Percentiles rank a stretch among this genome's conserved stretches.
Evolutionary conservation across 2,888 invertebrate genomes (phyloP).

Genomic region (Reticulitermes lucifugus): DNA sequence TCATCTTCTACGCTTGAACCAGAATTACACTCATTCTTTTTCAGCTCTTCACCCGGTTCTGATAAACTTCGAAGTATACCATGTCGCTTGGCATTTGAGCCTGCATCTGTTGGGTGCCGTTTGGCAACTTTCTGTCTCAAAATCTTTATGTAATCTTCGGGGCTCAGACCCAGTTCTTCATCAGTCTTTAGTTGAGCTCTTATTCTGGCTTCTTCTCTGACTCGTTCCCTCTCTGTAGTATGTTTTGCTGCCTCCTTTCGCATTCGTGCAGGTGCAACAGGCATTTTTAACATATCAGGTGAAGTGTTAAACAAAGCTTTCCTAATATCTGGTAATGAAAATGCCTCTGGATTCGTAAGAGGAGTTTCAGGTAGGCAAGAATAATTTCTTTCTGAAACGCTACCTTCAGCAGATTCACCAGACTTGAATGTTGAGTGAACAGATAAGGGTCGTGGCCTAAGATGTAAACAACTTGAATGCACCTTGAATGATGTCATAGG

Average conservation of each 20-base stretch:
- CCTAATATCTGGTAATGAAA: slow-evolving; percentile 64
- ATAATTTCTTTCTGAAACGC: slow-evolving; percentile 17
- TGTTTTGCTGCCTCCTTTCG: slow-evolving; percentile 65
- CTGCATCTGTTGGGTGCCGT: slow-evolving; percentile 17
- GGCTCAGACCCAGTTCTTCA: slow-evolving; percentile 78
- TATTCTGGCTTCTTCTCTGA: slow-evolving; percentile 71
- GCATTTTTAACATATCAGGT: slow-evolving; percentile 65
- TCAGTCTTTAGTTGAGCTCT: slow-evolving; percentile 77
- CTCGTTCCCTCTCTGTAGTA: slow-evolving; percentile 71
- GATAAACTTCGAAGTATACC: slow-evolving; percentile 39
- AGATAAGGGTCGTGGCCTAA: slow-evolving; percentile 53
- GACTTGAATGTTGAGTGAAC: slow-evolving; percentile 53
- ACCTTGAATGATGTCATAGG: slow-evolving; percentile 53
- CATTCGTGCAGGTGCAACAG: slow-evolving; percentile 66
- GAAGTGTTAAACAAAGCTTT: slow-evolving; percentile 59
- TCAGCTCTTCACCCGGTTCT: slow-evolving; percentile 41
- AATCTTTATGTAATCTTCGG: slow-evolving; percentile 73
- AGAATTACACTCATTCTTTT: not conserved
- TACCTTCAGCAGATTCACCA: slow-evolving; percentile 39
- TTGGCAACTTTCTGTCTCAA: slow-evolving; percentile 65
- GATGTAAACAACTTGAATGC: slow-evolving; percentile 17
- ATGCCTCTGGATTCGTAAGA: slow-evolving; percentile 61
- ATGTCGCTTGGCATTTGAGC: slow-evolving; percentile 52
- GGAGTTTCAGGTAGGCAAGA: slow-evolving; percentile 55
- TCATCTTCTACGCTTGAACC: slow-evolving; percentile 14